Evolutionary conservation across 2,888 invertebrate species (phyloP).

Genomic region (Metacarcinus magister): DNA sequence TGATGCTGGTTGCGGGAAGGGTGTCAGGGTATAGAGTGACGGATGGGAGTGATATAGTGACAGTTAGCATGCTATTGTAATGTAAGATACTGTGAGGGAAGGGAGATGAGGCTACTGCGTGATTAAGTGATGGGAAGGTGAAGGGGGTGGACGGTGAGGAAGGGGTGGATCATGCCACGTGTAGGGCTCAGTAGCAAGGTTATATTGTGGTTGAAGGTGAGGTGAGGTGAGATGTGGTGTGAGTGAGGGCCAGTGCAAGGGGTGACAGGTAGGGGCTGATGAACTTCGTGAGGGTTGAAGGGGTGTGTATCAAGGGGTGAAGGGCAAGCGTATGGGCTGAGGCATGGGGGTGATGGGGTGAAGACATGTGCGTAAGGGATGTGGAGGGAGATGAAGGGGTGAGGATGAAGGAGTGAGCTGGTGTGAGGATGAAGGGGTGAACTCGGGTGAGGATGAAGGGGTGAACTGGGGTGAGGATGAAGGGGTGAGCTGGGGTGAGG

Average conservation of each 20-base stretch:
- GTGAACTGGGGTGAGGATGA: too few relatives aligned
- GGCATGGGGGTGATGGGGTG: not conserved
- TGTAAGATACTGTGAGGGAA: not conserved
- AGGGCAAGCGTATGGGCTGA: not conserved
- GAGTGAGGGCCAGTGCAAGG: not conserved
- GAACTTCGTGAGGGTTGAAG: not conserved
- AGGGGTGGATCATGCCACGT: not conserved
- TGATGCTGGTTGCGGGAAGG: too few relatives aligned
- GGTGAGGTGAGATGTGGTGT: not conserved
- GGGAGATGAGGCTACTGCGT: not conserved
- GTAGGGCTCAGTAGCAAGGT: too few relatives aligned
- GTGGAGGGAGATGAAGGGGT: not conserved
- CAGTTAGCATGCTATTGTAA: not conserved
- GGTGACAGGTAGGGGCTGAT: not conserved
- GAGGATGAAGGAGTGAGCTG: too few relatives aligned
- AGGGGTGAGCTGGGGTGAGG: too few relatives aligned
- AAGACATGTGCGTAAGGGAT: not conserved
- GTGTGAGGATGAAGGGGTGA: not conserved
- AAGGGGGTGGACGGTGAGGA: too few relatives aligned
- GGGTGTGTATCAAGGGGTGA: not conserved
- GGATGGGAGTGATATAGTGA: not conserved
- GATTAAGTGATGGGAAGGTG: not conserved
- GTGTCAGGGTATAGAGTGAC: too few relatives aligned
- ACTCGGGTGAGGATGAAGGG: not conserved
- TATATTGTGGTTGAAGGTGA: too few relatives aligned